Conservation (phyloP, 1,140 invertebrate genomes). For the Drosophila simulans region DNA sequence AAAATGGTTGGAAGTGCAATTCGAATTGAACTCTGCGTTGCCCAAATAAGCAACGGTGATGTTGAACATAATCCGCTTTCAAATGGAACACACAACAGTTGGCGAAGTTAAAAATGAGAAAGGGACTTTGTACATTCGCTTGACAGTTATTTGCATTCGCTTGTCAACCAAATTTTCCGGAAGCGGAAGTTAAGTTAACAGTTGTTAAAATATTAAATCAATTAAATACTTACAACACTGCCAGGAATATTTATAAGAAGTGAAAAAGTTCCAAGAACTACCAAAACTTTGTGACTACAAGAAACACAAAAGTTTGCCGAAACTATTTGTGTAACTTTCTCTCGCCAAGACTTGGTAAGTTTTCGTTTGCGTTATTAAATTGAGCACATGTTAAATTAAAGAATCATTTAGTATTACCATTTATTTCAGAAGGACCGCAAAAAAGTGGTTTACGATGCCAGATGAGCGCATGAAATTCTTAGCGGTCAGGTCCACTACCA, state of each 20-base stretch:
- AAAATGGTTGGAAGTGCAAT: conserved; percentile 19
- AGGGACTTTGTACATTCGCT: not conserved
- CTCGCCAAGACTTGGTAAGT: conserved; percentile 9
- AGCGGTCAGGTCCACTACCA: not conserved
- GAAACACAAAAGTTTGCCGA: conserved; percentile 3
- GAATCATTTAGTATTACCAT: conserved; percentile 31
- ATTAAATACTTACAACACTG: not conserved
- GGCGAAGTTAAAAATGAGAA: not conserved
- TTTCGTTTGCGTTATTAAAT: conserved; percentile 33
- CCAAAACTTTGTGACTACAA: conserved; percentile 10
- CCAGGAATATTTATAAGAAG: conserved; percentile 1
- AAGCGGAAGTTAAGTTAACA: not conserved
- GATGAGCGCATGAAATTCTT: conserved; percentile 2
- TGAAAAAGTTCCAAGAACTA: not conserved
- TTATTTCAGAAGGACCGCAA: conserved; percentile 9
- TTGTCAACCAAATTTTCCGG: not conserved
- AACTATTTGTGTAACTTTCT: conserved; percentile 21
- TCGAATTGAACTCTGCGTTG: conserved; percentile 13
- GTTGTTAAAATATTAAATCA: not conserved
- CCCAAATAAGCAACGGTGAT: conserved; percentile 1
- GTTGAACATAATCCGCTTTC: conserved; percentile 33
- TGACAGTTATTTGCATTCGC: not conserved
- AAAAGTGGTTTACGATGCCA: not conserved
- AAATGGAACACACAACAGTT: not conserved
- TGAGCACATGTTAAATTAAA: conserved; percentile 19